A percentile compares a stretch with the other conserved stretches of the same genome.
Evolutionary conservation across 2,797 vertebrate species (phyloP).

Genomic region (Paguma larvata): DNA sequence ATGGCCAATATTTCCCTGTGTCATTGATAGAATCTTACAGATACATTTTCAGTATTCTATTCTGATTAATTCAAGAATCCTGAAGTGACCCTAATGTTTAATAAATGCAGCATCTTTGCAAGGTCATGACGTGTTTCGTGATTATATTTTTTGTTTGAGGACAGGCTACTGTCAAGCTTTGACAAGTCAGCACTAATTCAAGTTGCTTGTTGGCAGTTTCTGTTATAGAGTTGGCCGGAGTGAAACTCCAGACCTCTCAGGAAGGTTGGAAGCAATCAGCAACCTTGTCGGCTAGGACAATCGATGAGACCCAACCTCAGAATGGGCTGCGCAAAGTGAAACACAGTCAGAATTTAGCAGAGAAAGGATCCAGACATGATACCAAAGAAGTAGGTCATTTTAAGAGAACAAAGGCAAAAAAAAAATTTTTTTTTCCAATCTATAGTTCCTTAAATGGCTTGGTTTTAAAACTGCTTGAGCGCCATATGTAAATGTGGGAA

Average conservation of each 20-base stretch:
- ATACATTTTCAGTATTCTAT: neutral
- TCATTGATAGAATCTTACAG: neutral
- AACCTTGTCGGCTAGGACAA: slow-evolving; percentile 15
- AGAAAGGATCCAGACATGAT: neutral
- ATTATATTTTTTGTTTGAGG: neutral
- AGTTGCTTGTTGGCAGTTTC: neutral
- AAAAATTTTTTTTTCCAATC: neutral
- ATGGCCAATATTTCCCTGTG: neutral
- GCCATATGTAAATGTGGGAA: neutral
- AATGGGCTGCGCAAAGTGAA: neutral
- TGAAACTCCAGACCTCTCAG: neutral
- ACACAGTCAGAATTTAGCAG: neutral
- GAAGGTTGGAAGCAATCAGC: slow-evolving; percentile 21
- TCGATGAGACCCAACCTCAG: neutral
- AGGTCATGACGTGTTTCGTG: neutral
- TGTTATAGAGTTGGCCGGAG: neutral
- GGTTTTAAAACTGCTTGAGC: neutral
- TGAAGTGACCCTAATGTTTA: neutral
- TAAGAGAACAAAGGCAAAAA: slow-evolving; percentile 3
- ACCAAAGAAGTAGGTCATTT: slow-evolving; percentile 11
- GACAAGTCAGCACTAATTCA: neutral
- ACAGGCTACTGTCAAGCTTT: neutral
- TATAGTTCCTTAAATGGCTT: neutral
- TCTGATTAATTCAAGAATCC: neutral
- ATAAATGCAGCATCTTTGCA: neutral